Evolutionary conservation across 2,113 vertebrate species (phyloP).

Genomic region (Oncorhynchus clarkii): DNA sequence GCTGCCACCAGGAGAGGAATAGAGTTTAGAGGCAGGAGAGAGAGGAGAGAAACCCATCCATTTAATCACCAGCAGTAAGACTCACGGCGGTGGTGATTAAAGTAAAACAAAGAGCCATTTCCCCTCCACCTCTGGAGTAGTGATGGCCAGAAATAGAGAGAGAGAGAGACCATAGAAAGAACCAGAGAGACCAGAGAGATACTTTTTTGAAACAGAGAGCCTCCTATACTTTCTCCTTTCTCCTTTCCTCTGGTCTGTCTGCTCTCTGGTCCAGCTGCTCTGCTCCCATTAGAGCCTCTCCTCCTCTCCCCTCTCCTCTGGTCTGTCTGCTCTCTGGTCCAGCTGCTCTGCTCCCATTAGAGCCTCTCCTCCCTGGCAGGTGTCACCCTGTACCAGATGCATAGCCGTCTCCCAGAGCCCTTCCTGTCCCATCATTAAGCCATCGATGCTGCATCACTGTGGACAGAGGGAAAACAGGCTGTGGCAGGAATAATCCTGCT

Average conservation of each 20-base stretch:
- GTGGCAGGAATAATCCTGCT: constrained; percentile 46
- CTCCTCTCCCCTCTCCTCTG: constrained; percentile 5
- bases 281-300: constrained; percentile 33
- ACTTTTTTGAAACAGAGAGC: background rate
- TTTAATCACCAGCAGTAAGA: constrained; percentile 9
- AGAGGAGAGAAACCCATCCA: constrained; percentile 7
- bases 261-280: constrained; percentile 32
- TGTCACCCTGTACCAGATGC: constrained; percentile 33
- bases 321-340: constrained; percentile 21
- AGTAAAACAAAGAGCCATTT: constrained; percentile 27
- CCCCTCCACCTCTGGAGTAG: background rate
- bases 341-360: constrained; percentile 45
- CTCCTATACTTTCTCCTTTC: too few species aligned
- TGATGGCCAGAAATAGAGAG: background rate
- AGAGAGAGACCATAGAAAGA: too few species aligned
- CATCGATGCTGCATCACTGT: constrained; percentile 26
- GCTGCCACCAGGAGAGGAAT: background rate
- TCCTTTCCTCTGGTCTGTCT: constrained; percentile 10
- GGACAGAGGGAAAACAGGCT: constrained; percentile 44
- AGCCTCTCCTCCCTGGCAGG: constrained; percentile 37
- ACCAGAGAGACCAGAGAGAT: background rate
- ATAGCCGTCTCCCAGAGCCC: constrained; percentile 27
- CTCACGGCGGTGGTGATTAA: constrained; percentile 17
- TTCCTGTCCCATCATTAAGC: constrained; percentile 42
- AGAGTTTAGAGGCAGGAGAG: background rate